These are phyloP conservation scores for Nymphalis urticae DNA, from an alignment of 2,888 invertebrate species.

Conservation along the genomic window DNA sequence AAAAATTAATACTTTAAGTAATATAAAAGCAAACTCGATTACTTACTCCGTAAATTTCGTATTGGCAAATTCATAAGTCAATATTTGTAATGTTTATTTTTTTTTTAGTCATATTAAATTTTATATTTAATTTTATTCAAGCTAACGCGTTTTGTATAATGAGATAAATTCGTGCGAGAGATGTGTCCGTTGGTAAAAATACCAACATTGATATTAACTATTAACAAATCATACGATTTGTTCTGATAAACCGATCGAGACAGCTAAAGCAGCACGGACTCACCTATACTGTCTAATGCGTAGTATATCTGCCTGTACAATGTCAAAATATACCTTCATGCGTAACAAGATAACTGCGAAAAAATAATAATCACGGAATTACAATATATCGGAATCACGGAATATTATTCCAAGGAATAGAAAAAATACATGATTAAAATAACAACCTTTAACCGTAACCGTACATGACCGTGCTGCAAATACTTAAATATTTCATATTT, in stretches of 20 bases:
- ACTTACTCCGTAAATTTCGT: constrained; percentile 43
- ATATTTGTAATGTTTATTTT: neutral
- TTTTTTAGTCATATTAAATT: neutral
- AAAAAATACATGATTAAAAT: neutral
- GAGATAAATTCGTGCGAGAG: constrained; percentile 40
- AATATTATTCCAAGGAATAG: neutral
- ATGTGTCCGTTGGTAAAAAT: constrained; percentile 22
- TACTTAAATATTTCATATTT: neutral
- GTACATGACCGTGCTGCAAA: neutral
- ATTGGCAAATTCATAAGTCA: constrained; percentile 55
- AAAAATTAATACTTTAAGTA: neutral
- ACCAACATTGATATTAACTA: constrained; percentile 21
- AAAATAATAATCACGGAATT: neutral
- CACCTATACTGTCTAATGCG: constrained; percentile 10
- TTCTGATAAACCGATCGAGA: constrained; percentile 17
- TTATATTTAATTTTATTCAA: neutral
- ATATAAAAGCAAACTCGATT: neutral
- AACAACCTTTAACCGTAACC: neutral
- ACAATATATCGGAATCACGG: too few species aligned
- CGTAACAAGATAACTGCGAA: neutral
- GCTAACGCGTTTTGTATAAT: constrained; percentile 14
- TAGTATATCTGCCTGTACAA: constrained; percentile 6
- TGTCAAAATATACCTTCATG: neutral
- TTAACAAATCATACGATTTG: constrained; percentile 26
- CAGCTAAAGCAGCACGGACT: constrained; percentile 13